These are phyloP conservation scores for Archaeoteleia sp. DNA, from an alignment of 2,888 invertebrate genomes.

Conservation along the genomic window DNA sequence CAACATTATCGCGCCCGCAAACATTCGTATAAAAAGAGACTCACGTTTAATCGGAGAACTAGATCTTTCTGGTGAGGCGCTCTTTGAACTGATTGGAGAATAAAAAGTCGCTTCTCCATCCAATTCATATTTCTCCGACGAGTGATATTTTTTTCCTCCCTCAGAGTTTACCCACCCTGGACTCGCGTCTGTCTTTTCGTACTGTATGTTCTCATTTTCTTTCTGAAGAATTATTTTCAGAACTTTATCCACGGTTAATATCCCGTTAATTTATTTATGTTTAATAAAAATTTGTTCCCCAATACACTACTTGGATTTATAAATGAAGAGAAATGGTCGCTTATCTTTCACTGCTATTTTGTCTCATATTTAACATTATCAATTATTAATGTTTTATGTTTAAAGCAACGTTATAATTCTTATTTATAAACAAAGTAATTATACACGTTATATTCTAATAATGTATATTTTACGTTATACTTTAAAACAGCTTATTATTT, in stretches of 20 bases:
- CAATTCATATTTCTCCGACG: constrained; percentile 48
- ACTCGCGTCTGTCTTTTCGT: constrained; percentile 42
- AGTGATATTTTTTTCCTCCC: constrained; percentile 31
- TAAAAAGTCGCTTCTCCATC: constrained; percentile 64
- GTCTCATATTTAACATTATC: no score
- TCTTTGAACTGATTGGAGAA: constrained; percentile 67
- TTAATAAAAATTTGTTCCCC: no score
- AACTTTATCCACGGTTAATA: constrained; percentile 13
- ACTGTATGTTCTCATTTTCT: constrained; percentile 32
- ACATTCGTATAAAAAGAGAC: constrained; percentile 51
- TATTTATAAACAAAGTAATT: no score
- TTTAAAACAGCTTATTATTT: no score
- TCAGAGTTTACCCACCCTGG: constrained; percentile 34
- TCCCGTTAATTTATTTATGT: background rate
- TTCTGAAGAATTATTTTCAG: constrained; percentile 45
- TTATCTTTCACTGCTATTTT: no score
- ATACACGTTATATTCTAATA: no score
- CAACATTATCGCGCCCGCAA: constrained; percentile 13
- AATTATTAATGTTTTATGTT: no score
- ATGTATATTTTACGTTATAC: no score
- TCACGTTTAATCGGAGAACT: constrained; percentile 56
- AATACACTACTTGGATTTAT: no score
- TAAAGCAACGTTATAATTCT: no score
- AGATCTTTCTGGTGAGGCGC: constrained; percentile 62
- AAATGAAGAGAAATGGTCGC: no score